Evolutionary conservation across 2,888 invertebrate species (phyloP), one percentile per base, ranked within the genome.

Genomic region (Coelogynopora nodosa): DNA sequence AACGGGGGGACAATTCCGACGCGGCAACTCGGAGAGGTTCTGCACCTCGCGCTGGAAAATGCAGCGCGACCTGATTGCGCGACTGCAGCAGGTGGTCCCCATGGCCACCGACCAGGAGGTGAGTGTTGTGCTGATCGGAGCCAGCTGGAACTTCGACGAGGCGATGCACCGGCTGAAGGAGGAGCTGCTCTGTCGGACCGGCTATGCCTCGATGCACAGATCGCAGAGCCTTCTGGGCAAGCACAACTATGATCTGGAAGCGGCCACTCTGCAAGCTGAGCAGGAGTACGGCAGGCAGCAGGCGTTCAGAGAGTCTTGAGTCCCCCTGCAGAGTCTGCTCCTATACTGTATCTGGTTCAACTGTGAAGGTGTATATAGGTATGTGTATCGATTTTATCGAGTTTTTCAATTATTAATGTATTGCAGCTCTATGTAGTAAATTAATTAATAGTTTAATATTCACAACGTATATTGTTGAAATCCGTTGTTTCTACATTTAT

Each of bases 91-190:
- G 74, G 28, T 67, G 10, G 74, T 85, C 67, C 85, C 85, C 27
- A 67, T 67, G 30, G 74, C 85, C 5, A 85, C 85, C 1, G 28
- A 85, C 2, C 28, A 67, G 30, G 85, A 85, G 30, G 67, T 49
- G 1, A 0, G 67, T 2, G 67, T 67, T 13, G 85, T 85, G 26
- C 49, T 85, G 2, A 85, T 85, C 1, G 85, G 85, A 0, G 74
- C 85, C 13, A 85, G 67, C 28, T 85, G 85, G 85, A 67, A 85
- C 27, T 85, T 85, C 28, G 85, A 85, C 13, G 85, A 85, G 26
- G 85, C 85, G n/a, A 29, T 29, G 30, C 85, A 67, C 0, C 67
- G 85, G 28, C 27, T 85, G 5, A 85, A 85, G 26, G 74, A 67
- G 85, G 85, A 85, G 67, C 85, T 85, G 2, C 29, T 85, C 23